Evolutionary conservation across 2,113 vertebrate genomes (phyloP).

Genomic region (Centropristis striata): DNA sequence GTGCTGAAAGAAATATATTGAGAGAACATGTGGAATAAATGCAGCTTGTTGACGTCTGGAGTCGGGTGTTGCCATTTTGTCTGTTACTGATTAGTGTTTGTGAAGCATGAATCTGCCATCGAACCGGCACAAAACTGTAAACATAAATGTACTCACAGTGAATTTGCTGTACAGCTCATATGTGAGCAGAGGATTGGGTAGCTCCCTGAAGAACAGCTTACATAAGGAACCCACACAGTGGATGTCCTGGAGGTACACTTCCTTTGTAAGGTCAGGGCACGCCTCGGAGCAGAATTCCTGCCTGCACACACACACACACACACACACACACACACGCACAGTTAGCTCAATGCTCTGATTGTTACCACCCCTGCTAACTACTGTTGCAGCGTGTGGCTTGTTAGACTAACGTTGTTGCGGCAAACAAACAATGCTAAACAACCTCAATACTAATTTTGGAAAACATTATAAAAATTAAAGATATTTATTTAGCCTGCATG

Average conservation of each 20-base stretch:
- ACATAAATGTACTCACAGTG: conserved; percentile 89
- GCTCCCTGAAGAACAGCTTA: conserved; percentile 98
- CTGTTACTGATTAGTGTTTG: conserved; percentile 1
- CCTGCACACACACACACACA: conserved; percentile 83
- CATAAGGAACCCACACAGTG: conserved; percentile 99
- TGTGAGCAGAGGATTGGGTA: conserved; percentile 98
- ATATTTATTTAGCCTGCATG: not conserved
- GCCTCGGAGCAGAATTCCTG: conserved; percentile 97
- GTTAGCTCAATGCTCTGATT: conserved; percentile 59
- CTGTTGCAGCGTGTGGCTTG: conserved; percentile 10
- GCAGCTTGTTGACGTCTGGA: not conserved
- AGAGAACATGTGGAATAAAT: not conserved
- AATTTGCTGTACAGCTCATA: conserved; percentile 98
- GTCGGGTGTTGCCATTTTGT: not conserved
- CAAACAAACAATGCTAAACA: not conserved
- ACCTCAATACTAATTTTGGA: not conserved
- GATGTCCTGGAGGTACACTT: conserved; percentile 99
- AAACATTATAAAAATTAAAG: not conserved
- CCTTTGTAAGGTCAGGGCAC: conserved; percentile 95
- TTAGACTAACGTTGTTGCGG: not conserved
- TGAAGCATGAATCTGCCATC: not conserved
- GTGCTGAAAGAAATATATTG: not conserved
- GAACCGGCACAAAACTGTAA: not conserved
- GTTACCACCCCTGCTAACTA: conserved; percentile 43
- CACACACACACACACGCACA: conserved; percentile 44